These are phyloP conservation scores for Morinoia aosen DNA, from an alignment of 2,888 invertebrate species.

Conservation along the genomic window DNA sequence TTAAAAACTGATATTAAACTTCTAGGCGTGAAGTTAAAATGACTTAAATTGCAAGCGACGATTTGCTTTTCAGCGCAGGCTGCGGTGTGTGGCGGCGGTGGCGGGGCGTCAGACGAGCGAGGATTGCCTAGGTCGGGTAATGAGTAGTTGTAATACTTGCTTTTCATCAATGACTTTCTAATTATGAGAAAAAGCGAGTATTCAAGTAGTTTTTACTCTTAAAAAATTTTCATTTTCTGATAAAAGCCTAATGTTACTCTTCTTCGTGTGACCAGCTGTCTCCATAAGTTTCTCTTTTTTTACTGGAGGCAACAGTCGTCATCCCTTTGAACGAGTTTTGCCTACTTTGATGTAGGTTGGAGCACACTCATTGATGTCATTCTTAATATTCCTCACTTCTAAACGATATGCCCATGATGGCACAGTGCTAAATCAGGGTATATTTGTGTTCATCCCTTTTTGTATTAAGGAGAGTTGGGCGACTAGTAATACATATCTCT, in stretches of 20 bases:
- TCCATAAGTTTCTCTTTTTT: neutral
- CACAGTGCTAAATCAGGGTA: too few relatives aligned
- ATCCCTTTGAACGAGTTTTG: neutral
- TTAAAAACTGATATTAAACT: too few relatives aligned
- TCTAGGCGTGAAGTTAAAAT: too few relatives aligned
- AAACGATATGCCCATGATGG: too few relatives aligned
- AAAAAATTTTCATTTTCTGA: neutral
- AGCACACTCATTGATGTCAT: neutral
- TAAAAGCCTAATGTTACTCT: neutral
- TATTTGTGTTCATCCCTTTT: too few relatives aligned
- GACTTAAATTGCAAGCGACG: neutral
- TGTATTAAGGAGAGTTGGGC: too few relatives aligned
- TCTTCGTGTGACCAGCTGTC: neutral
- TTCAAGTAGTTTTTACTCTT: neutral
- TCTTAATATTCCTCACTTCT: too few relatives aligned
- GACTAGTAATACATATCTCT: too few relatives aligned
- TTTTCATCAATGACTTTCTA: neutral
- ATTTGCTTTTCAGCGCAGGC: neutral
- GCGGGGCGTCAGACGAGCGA: neutral
- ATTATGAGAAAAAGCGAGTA: neutral
- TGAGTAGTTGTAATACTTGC: neutral
- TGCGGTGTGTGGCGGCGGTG: neutral
- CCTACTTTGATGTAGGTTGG: neutral
- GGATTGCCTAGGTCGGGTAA: neutral
- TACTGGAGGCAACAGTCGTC: neutral